phyloP scores from a whole-genome alignment of 2,113 vertebrate species.

The Sturnus vulgaris region DNA sequence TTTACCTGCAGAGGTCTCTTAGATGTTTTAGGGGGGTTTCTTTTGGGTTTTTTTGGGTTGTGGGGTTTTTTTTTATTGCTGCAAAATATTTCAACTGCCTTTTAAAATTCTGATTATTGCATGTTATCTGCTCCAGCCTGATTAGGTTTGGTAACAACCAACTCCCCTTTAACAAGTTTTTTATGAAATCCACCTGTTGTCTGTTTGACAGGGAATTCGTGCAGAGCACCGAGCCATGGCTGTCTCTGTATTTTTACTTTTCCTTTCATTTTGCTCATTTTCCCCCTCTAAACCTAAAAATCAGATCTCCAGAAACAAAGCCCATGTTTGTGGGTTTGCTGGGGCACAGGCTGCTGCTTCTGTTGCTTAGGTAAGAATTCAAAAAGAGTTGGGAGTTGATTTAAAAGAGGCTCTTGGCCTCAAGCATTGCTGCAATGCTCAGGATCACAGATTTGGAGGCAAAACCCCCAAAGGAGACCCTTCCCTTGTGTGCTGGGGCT shows the following conservation, averaged over 20 bases:
- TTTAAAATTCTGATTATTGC: background rate
- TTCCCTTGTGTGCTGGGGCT: background rate
- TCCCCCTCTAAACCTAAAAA: background rate
- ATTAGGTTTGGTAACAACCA: background rate
- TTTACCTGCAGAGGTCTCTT: background rate
- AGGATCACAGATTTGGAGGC: background rate
- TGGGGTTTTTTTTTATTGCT: background rate
- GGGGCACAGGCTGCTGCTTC: background rate
- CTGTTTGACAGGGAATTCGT: background rate
- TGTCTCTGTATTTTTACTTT: background rate
- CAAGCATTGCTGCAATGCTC: background rate
- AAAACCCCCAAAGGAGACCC: background rate
- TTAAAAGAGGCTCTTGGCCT: background rate
- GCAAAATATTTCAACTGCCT: background rate
- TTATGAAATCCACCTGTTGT: background rate
- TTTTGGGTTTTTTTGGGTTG: background rate
- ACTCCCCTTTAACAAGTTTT: background rate
- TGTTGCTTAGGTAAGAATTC: background rate
- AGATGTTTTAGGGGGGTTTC: rapidly evolving
- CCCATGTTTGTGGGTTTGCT: background rate
- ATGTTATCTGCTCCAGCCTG: background rate
- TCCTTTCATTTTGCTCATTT: background rate
- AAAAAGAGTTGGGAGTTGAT: background rate
- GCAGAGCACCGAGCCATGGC: background rate
- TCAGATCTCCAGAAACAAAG: background rate